Percentiles rank a stretch among this genome's conserved stretches.
These are phyloP conservation scores for Heterotis niloticus DNA, from an alignment of 2,113 vertebrate genomes.

Conservation along the genomic window DNA sequence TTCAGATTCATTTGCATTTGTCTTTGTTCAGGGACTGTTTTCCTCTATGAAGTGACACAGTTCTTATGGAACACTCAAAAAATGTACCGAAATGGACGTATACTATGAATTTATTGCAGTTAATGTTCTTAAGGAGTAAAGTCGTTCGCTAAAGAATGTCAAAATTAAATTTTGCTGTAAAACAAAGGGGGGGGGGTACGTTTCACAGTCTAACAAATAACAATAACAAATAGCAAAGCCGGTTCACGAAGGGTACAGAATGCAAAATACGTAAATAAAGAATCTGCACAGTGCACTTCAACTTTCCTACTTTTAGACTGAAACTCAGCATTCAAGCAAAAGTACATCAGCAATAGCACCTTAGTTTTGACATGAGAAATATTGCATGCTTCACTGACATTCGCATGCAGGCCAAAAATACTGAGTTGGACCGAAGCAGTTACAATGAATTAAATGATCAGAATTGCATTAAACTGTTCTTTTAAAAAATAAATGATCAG, in stretches of 20 bases:
- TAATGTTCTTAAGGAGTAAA: too few relatives aligned
- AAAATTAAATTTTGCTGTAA: background rate
- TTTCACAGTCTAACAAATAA: background rate
- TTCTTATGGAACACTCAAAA: too few relatives aligned
- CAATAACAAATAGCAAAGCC: background rate
- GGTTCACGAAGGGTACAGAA: background rate
- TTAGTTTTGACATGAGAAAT: background rate
- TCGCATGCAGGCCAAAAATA: background rate
- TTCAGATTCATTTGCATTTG: too few relatives aligned
- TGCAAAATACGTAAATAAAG: background rate
- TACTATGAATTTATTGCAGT: background rate
- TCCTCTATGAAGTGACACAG: too few relatives aligned
- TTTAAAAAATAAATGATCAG: background rate
- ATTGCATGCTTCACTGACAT: background rate
- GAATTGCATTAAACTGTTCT: background rate
- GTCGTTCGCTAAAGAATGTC: background rate
- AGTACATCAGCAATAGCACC: background rate
- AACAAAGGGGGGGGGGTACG: background rate
- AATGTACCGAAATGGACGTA: background rate
- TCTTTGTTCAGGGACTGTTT: too few relatives aligned
- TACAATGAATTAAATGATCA: background rate
- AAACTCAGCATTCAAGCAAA: background rate
- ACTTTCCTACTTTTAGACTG: background rate
- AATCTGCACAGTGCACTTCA: background rate
- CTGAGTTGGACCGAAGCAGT: background rate